Conservation (phyloP, 1,140 invertebrate species). For the Psix sp. region DNA sequence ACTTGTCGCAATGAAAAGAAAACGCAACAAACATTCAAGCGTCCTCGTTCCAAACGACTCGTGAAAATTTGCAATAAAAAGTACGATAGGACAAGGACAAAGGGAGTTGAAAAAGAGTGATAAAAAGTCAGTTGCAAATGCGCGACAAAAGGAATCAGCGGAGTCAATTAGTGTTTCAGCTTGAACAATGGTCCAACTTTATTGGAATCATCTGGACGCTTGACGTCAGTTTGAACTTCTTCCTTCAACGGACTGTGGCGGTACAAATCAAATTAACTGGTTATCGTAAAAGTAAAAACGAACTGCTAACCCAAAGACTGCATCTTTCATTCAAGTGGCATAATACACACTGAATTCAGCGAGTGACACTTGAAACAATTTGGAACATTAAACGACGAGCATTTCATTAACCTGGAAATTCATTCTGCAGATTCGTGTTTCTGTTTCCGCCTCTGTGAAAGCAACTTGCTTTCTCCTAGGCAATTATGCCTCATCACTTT, state of each 20-base stretch:
- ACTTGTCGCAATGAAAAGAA: not conserved
- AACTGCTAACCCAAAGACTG: too few species aligned
- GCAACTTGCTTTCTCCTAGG: not conserved
- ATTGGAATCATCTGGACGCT: too few species aligned
- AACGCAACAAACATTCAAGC: not conserved
- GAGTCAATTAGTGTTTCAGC: too few species aligned
- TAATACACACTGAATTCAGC: not conserved
- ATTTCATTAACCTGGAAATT: constrained; percentile 28
- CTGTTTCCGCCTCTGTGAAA: not conserved
- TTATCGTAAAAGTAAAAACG: too few species aligned
- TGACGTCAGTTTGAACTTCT: too few species aligned
- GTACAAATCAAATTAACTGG: too few species aligned
- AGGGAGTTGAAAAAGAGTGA: not conserved
- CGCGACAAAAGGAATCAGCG: too few species aligned
- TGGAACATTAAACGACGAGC: constrained; percentile 23
- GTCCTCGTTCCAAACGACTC: not conserved
- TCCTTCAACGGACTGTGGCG: too few species aligned
- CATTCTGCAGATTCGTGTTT: not conserved
- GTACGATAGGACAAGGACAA: not conserved
- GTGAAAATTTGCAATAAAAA: not conserved
- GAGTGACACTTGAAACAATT: constrained; percentile 23
- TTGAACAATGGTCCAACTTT: too few species aligned
- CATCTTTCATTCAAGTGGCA: too few species aligned
- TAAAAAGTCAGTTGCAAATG: too few species aligned
- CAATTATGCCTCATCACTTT: not conserved